phyloP scores from a whole-genome alignment of 2,113 vertebrate genomes.

The Ia io region DNA sequence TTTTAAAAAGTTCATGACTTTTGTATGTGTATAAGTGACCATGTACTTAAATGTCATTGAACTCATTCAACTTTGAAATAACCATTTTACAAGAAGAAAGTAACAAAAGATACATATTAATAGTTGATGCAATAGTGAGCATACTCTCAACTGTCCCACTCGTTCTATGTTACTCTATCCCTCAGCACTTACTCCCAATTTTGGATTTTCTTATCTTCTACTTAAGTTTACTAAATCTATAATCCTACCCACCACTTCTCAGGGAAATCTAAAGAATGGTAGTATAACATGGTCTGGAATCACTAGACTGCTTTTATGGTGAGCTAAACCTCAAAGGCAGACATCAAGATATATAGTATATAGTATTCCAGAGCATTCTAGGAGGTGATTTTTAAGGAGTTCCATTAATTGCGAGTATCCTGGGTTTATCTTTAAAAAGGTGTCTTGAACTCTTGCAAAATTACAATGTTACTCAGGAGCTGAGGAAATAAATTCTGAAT shows the following conservation, averaged over 20 bases:
- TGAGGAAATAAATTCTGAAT: slow-evolving; percentile 26
- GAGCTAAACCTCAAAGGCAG: background rate
- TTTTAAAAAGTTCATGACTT: background rate
- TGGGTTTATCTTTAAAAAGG: background rate
- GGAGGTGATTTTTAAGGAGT: slow-evolving; percentile 14
- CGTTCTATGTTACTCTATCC: background rate
- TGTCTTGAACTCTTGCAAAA: background rate
- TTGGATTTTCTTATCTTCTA: background rate
- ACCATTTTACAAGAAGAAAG: background rate
- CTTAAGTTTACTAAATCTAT: background rate
- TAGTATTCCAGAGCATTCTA: background rate
- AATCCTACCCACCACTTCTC: background rate
- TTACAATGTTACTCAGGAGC: background rate
- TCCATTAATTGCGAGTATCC: slow-evolving; percentile 15
- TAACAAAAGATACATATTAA: background rate
- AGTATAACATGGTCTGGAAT: background rate
- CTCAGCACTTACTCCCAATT: background rate
- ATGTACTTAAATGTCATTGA: slow-evolving; percentile 15
- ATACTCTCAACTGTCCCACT: background rate
- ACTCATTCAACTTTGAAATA: slow-evolving; percentile 4
- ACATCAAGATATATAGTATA: background rate
- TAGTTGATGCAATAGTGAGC: background rate
- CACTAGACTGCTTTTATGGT: background rate
- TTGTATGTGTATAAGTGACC: background rate
- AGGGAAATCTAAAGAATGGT: background rate